Conservation (phyloP, 2,888 invertebrate genomes). For the Oasisia sp. region DNA sequence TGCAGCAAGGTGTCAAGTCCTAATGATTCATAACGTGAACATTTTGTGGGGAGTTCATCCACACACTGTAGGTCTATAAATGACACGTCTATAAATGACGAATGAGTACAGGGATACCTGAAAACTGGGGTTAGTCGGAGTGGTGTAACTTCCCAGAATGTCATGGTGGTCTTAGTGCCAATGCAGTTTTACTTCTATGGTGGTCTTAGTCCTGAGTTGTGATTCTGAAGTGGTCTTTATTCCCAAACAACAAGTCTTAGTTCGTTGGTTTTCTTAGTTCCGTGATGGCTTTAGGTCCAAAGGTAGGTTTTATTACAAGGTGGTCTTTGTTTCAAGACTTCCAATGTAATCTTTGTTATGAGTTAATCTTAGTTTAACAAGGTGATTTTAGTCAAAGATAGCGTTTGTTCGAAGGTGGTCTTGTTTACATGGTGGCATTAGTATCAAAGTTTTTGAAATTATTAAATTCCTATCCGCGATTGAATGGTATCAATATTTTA, state of each 20-base stretch:
- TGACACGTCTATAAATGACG: no score
- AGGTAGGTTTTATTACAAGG: neutral
- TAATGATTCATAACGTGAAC: neutral
- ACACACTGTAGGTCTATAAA: neutral
- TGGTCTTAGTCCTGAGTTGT: neutral
- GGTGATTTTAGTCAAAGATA: neutral
- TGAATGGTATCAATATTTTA: neutral
- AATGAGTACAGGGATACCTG: neutral
- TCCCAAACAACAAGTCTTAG: no score
- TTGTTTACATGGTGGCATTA: neutral
- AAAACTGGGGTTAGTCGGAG: neutral
- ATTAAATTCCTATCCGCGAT: neutral
- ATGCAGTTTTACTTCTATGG: neutral
- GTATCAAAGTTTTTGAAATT: no score
- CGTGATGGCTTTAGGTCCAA: no score
- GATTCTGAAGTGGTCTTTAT: neutral
- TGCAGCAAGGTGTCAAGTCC: neutral
- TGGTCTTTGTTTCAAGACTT: neutral
- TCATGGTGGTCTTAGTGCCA: neutral
- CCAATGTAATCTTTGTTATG: neutral
- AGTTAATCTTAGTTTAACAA: neutral
- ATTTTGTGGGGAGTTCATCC: neutral
- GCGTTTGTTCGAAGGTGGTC: neutral
- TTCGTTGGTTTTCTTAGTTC: no score
- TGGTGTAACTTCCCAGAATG: neutral